phyloP scores from a whole-genome alignment of 2,797 vertebrate species.

The Spondyliosoma cantharus region DNA sequence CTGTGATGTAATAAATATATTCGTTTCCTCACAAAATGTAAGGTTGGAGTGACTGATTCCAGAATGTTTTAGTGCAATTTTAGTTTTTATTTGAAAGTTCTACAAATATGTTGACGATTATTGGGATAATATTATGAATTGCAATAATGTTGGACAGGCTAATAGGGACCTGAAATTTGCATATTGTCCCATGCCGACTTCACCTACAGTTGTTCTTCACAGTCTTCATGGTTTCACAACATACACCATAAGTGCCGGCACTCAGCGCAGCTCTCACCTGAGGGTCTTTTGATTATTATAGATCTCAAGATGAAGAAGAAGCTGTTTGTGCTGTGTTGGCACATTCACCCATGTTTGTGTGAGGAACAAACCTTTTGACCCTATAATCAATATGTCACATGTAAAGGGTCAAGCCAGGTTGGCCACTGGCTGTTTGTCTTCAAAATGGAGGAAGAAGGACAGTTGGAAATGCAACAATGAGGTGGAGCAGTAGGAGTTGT shows the following conservation, averaged over 20 bases:
- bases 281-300: background rate
- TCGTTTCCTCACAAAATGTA: no score
- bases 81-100: no score
- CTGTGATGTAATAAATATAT: no score
- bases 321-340: background rate
- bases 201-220: background rate
- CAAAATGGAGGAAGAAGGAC: background rate
- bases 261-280: background rate
- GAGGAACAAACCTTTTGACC: background rate
- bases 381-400: conserved; percentile 3
- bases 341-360: background rate
- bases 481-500: background rate
- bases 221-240: background rate
- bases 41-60: no score
- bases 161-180: no score
- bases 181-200: no score
- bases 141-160: no score
- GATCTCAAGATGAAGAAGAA: background rate
- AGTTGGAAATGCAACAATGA: background rate
- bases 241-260: background rate
- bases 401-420: background rate
- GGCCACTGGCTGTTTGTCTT: background rate
- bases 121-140: no score
- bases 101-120: no score
- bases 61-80: no score